Evolutionary conservation across 2,113 vertebrate genomes (phyloP), one percentile per base, ranked within the genome.

Genomic region (Kobus ellipsiprymnus): DNA sequence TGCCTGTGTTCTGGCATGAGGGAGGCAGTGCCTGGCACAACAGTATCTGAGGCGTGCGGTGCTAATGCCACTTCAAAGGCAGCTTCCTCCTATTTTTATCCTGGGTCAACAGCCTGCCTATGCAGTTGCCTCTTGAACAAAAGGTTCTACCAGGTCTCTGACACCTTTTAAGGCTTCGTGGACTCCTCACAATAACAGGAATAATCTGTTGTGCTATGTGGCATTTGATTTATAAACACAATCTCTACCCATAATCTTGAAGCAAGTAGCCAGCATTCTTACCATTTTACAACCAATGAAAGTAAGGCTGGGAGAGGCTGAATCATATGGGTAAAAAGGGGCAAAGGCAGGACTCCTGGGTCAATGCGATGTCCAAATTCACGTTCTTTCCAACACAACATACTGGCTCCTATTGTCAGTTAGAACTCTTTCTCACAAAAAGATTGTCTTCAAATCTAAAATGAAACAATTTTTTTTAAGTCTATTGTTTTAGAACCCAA

Each of bases 121-220:
- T n/a, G 88, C 94, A 86, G 71, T 94, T 93, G 97, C 89, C 95
- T 98, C 93, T 91, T 93, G 97, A 97, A 97, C 97, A 96, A 93
- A 97, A 98, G 96, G 97, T 98, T 83, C 98, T 97, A 93, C 95
- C 97, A 95, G 97, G 89, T 91, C 96, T 84, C 97, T 55, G 95
- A 87, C 80, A 97, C 95, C 97, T 97, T 92, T 82, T 46, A 86
- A 60, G 89, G 89, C 83, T 48, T 81, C 44, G 16, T 6, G 16
- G 93, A 9, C 64, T 83, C 78, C 87, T 62, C 93, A 55, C 48
- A 77, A 54, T 46, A 54, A 64, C 46, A 92, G 60, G 44, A 93
- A 81, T 67, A 48, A 74, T 29, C 44, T 15, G 44, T 67, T 23
- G 27, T 6, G 74, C n/a, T 36, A 1, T 0, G 5, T 50, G 46